These are phyloP conservation scores for Hylaeus volcanicus DNA, from an alignment of 1,140 invertebrate genomes.

Conservation along the genomic window DNA sequence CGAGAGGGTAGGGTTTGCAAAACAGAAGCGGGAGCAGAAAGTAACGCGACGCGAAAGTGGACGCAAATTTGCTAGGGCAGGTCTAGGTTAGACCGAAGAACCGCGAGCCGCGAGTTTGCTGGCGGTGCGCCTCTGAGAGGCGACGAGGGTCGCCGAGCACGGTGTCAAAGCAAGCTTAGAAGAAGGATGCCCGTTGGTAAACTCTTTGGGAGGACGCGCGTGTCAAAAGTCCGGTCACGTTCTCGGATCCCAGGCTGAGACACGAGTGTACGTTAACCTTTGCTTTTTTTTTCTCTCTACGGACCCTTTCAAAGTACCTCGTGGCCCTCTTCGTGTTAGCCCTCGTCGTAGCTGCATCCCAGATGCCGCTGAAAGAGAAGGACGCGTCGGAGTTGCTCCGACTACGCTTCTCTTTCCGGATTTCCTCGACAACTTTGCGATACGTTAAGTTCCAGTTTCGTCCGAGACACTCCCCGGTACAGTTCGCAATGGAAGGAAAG, in stretches of 20 bases:
- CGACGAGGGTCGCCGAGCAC: constrained; percentile 42
- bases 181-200: constrained; percentile 65
- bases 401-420: constrained; percentile 7
- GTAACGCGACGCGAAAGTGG: background rate
- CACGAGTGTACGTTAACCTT: constrained; percentile 75
- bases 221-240: constrained; percentile 76
- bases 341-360: background rate
- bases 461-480: background rate
- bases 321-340: background rate
- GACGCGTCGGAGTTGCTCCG: background rate
- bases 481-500: constrained; percentile 17
- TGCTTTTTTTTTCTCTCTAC: constrained; percentile 55
- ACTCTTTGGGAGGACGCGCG: constrained; percentile 68
- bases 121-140: constrained; percentile 18
- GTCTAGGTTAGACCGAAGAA: background rate
- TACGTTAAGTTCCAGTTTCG: constrained; percentile 52
- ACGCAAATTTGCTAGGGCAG: too few relatives aligned
- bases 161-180: constrained; percentile 66
- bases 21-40: background rate
- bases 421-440: constrained; percentile 45
- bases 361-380: background rate
- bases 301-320: constrained; percentile 30
- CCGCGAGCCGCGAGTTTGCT: constrained; percentile 1
- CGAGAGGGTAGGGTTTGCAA: too few relatives aligned
- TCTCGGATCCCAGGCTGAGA: constrained; percentile 66